Conservation (phyloP, 1,140 invertebrate genomes). For the Lucilia cuprina region DNA sequence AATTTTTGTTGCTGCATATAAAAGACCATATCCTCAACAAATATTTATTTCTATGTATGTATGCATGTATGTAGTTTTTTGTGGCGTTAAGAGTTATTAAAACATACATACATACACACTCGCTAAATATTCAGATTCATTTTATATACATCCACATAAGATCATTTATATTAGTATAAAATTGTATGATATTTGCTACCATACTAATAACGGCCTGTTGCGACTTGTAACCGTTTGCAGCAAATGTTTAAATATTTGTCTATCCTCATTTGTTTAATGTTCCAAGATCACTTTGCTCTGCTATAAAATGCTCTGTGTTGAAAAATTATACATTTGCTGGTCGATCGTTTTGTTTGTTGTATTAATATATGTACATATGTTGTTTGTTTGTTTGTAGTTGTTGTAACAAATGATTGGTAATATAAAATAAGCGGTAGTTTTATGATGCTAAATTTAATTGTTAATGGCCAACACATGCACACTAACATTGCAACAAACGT, state of each 20-base stretch:
- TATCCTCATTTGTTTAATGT: slow-evolving; percentile 6
- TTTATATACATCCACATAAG: no score
- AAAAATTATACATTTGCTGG: background rate
- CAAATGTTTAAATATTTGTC: slow-evolving; percentile 12
- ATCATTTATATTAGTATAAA: no score
- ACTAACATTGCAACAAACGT: background rate
- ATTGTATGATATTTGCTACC: background rate
- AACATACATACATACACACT: no score
- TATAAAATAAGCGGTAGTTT: slow-evolving; percentile 7
- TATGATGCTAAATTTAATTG: slow-evolving; percentile 8
- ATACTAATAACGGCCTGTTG: background rate
- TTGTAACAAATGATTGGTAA: background rate
- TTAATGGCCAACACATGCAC: slow-evolving; percentile 14
- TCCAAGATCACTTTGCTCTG: background rate
- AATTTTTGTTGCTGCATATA: background rate
- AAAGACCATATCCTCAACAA: background rate
- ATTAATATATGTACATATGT: no score
- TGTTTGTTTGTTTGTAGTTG: no score
- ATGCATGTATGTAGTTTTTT: no score
- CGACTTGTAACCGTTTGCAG: background rate
- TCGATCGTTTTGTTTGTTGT: background rate
- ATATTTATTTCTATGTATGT: background rate
- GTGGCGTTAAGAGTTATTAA: background rate
- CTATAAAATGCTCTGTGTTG: background rate
- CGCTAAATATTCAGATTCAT: no score